These are phyloP conservation scores for Anguilla obscura DNA, from an alignment of 2,797 vertebrate genomes.

Conservation along the genomic window DNA sequence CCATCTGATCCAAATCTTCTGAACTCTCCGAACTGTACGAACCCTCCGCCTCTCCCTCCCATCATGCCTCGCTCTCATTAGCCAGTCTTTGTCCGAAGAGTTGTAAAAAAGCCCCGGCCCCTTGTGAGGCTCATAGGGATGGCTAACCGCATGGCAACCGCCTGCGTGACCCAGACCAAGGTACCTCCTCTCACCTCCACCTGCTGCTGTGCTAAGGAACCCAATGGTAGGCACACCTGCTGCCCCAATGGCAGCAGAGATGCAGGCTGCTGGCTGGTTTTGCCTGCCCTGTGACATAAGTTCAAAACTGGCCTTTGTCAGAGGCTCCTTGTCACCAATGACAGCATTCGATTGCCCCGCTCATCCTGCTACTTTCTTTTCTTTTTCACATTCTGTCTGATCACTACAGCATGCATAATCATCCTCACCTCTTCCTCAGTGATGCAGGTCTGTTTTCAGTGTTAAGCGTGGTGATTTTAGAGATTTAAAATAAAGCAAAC, in stretches of 20 bases:
- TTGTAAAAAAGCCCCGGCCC: slow-evolving; percentile 42
- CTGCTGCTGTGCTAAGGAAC: neutral
- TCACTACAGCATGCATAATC: neutral
- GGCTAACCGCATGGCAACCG: slow-evolving; percentile 42
- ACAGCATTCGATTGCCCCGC: neutral
- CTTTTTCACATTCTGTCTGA: neutral
- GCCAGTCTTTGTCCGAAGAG: slow-evolving; percentile 46
- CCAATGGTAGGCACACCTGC: neutral
- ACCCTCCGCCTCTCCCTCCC: slow-evolving; percentile 34
- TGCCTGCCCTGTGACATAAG: neutral
- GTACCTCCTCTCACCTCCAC: slow-evolving; percentile 34
- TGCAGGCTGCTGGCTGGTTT: neutral
- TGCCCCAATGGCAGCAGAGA: neutral
- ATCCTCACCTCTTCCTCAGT: neutral
- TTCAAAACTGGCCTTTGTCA: neutral
- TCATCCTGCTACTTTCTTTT: neutral
- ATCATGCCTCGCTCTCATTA: slow-evolving; percentile 48
- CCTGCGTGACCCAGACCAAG: slow-evolving; percentile 39
- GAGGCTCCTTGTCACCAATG: neutral
- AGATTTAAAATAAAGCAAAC: neutral
- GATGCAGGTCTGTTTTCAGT: neutral
- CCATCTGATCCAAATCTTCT: slow-evolving; percentile 28
- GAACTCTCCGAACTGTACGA: slow-evolving; percentile 10
- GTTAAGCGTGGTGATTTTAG: neutral
- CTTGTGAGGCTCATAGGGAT: slow-evolving; percentile 40